Evolutionary conservation across 2,113 vertebrate species (phyloP), one percentile per base, ranked within the genome.

Genomic region (Halcyon senegalensis): DNA sequence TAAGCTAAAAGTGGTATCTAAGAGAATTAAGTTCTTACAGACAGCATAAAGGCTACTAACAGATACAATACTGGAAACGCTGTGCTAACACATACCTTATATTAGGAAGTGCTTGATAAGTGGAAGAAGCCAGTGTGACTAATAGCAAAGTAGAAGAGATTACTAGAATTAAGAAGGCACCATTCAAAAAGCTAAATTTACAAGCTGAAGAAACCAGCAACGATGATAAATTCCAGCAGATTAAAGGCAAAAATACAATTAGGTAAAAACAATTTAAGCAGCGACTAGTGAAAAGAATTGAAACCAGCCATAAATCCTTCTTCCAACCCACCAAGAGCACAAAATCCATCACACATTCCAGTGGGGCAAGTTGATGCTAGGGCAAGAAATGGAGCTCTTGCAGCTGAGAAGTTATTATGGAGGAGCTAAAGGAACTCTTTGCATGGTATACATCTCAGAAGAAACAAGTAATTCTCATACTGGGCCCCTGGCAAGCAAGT

Each of bases 21-120:
- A 53, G 24, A 73, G n/a, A 93, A 80, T 80, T 14, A 73, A 16
- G 25, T 68, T 33, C 50, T 78, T n/a, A 53, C 18, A 78, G 56
- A 43, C 14, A 89, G 51, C 28, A 68, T 19, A 16, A 63, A 72
- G 74, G 24, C n/a, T 55, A 16, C 27, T n/a, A 81, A 48, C 0
- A 0, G n/a, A 89, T 27, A 16, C 21, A 67, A 46, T 5, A 41
- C 7, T 9, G 43, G n/a, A 84, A 79, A 58, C 0, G 0, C 9
- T 3, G 7, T 39, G n/a, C 13, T 78, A 91, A 81, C 1, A 4
- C 21, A 33, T 4, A 55, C 5, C 14, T 82, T 69, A 41, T 70
- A 2, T 8, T 41, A 37, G 39, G n/a, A 87, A 84, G 25, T 17
- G 27, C 14, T 58, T 53, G 31, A 84, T 20, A 59, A 73, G 12